Conservation (phyloP, 2,113 vertebrate genomes). For the Thamnophis sirtalis region DNA sequence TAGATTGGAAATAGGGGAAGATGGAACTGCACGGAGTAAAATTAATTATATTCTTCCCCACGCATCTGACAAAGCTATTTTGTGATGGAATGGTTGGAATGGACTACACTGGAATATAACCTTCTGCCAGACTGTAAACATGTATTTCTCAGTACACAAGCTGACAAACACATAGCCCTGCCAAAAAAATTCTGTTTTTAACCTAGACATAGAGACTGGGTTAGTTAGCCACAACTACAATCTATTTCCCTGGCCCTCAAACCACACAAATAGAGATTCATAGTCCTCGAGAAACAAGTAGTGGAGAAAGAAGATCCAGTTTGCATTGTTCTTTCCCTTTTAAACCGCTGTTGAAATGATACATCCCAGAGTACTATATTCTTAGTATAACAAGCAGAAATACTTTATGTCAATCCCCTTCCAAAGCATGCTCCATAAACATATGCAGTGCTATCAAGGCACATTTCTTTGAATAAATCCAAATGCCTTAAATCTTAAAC, state of each 20-base stretch:
- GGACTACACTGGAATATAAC: not conserved
- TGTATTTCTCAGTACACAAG: not conserved
- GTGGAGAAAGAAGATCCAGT: not conserved
- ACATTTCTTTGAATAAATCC: not conserved
- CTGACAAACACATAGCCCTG: not conserved
- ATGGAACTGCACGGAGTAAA: not conserved
- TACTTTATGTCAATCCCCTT: not conserved
- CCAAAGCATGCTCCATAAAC: not conserved
- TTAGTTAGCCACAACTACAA: not conserved
- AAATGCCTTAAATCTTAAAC: conserved; percentile 2
- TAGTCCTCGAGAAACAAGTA: not conserved
- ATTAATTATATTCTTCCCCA: not conserved
- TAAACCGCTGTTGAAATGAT: not conserved
- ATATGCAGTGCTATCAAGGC: accelerated
- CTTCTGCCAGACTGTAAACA: not conserved
- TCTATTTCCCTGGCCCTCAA: not conserved
- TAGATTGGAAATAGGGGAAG: not conserved
- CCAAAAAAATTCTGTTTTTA: not conserved
- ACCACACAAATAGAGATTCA: not conserved
- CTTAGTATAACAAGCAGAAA: not conserved
- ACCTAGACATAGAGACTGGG: not conserved
- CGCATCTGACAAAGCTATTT: not conserved
- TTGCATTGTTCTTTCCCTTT: not conserved
- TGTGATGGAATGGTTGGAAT: not conserved
- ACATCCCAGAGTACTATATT: not conserved